phyloP scores from a whole-genome alignment of 2,888 invertebrate species.

The Helicoverpa assulta region DNA sequence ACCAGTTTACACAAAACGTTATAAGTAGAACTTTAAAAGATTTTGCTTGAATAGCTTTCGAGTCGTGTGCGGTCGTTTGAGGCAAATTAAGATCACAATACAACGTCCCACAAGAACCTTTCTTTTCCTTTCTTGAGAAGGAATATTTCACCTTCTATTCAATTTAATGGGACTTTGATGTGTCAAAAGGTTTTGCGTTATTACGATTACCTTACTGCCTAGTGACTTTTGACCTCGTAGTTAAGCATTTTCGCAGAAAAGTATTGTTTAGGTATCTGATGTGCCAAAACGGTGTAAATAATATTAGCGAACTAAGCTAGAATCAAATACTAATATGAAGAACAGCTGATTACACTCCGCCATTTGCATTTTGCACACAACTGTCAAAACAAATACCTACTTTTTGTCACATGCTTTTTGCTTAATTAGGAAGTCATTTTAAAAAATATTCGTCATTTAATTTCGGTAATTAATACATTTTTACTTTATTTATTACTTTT shows the following conservation, averaged over 20 bases:
- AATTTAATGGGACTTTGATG: not conserved
- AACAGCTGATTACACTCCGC: constrained; percentile 31
- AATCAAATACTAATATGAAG: no score
- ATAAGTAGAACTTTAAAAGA: no score
- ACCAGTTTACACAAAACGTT: no score
- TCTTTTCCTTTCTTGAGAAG: not conserved
- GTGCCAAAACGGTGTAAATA: not conserved
- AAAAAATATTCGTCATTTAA: no score
- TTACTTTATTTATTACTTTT: no score
- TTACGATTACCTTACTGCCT: not conserved
- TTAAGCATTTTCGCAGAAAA: no score
- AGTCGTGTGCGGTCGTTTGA: not conserved
- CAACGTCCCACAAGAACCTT: not conserved
- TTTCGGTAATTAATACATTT: no score
- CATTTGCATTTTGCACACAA: constrained; percentile 14
- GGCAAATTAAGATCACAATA: not conserved
- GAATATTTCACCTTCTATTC: not conserved
- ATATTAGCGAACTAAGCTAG: no score
- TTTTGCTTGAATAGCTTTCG: not conserved
- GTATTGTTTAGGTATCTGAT: no score
- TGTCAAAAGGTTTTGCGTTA: not conserved
- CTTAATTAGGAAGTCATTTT: not conserved
- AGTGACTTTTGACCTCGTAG: no score
- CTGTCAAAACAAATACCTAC: constrained; percentile 29
- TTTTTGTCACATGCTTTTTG: not conserved